phyloP scores from a whole-genome alignment of 2,888 invertebrate genomes.

The Parascotia fuliginaria region DNA sequence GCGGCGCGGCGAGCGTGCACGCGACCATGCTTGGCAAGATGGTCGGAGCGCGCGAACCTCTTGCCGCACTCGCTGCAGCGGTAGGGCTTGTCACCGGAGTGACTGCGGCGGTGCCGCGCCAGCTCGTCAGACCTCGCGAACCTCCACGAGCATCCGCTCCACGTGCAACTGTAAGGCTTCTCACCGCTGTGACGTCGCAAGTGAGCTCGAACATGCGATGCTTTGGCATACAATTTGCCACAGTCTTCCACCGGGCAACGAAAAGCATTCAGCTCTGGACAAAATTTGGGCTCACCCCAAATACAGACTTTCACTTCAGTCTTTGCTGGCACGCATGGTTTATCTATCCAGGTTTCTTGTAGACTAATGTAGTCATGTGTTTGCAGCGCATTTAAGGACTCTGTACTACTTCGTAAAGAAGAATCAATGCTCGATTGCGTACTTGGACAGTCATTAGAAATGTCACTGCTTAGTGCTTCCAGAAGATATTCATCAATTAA shows the following conservation, averaged over 20 bases:
- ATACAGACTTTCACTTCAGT: conserved; percentile 57
- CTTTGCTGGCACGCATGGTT: conserved; percentile 41
- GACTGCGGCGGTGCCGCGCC: conserved; percentile 96
- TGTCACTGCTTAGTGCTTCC: conserved; percentile 68
- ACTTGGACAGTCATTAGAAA: conserved; percentile 57
- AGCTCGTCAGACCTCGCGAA: conserved; percentile 98
- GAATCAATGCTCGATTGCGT: conserved; percentile 55
- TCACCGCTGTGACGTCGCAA: conserved; percentile 94
- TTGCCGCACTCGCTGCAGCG: conserved; percentile 95
- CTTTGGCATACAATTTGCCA: conserved; percentile 94
- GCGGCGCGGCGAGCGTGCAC: conserved; percentile 90
- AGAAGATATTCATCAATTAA: conserved; percentile 74
- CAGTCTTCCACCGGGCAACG: conserved; percentile 90
- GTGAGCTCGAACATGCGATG: conserved; percentile 96
- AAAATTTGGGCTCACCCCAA: conserved; percentile 76
- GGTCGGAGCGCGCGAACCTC: conserved; percentile 96
- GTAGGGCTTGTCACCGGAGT: conserved; percentile 97
- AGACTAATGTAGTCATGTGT: conserved; percentile 52
- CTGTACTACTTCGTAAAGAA: conserved; percentile 47
- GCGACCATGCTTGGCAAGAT: conserved; percentile 96
- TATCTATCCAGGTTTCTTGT: conserved; percentile 46
- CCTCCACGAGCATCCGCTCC: conserved; percentile 95
- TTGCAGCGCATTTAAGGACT: conserved; percentile 59
- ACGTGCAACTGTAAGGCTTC: conserved; percentile 90
- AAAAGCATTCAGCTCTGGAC: conserved; percentile 85